Evolutionary conservation across 1,140 invertebrate genomes (phyloP).

Genomic region (Zaprionus lachaisei): DNA sequence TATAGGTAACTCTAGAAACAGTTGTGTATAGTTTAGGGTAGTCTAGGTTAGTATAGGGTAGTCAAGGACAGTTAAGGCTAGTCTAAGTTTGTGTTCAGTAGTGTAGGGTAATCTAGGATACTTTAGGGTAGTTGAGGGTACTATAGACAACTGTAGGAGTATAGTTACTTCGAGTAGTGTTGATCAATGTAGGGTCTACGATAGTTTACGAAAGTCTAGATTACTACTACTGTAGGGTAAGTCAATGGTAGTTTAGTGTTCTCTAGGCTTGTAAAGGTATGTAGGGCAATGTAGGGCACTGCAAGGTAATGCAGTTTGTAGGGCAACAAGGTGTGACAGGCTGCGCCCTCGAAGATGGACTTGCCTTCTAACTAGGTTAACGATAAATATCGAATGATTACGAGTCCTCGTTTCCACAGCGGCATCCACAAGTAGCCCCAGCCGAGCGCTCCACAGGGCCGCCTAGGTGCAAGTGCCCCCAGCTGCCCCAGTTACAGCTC

Average conservation of each 20-base stretch:
- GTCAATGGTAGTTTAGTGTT: background rate
- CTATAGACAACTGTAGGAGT: too few relatives aligned
- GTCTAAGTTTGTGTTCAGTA: background rate
- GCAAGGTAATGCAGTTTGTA: slow-evolving; percentile 42
- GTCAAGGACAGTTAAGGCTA: background rate
- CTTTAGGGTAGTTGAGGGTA: too few relatives aligned
- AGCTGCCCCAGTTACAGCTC: slow-evolving; percentile 63
- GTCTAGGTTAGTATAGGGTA: background rate
- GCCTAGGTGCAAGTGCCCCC: slow-evolving; percentile 61
- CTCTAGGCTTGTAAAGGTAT: too few relatives aligned
- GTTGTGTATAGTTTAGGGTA: background rate
- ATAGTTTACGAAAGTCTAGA: background rate
- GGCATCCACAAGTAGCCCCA: slow-evolving; percentile 44
- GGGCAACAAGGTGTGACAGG: slow-evolving; percentile 26
- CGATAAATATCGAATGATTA: slow-evolving; percentile 77
- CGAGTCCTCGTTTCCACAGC: slow-evolving; percentile 69
- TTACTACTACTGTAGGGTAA: background rate
- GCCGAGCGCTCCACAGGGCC: slow-evolving; percentile 54
- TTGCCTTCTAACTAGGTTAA: slow-evolving; percentile 69
- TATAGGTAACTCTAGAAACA: background rate
- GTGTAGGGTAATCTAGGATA: background rate
- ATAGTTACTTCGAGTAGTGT: background rate
- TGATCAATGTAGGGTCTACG: background rate
- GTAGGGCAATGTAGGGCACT: background rate
- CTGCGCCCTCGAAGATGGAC: slow-evolving; percentile 40